These are phyloP conservation scores for Neoarius graeffei DNA, from an alignment of 2,113 vertebrate species.

Conservation along the genomic window DNA sequence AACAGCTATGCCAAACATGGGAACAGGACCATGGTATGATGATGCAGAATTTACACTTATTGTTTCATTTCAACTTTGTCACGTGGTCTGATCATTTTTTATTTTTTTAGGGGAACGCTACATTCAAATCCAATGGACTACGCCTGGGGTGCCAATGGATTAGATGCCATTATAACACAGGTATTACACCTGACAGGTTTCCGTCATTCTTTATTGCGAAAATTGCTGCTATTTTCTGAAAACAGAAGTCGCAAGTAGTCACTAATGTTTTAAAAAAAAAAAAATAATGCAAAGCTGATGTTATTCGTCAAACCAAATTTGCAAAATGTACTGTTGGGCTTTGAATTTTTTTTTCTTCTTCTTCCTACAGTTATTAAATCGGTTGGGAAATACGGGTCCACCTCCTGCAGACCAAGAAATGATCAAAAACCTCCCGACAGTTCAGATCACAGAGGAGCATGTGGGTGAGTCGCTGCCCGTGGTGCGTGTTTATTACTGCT, in stretches of 20 bases:
- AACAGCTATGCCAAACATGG: constrained; percentile 89
- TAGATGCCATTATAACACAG: constrained; percentile 96
- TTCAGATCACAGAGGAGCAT: constrained; percentile 89
- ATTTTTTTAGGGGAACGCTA: constrained; percentile 80
- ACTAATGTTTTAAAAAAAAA: not conserved
- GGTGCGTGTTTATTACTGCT: not conserved
- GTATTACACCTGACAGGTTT: constrained; percentile 60
- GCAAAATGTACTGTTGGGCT: not conserved
- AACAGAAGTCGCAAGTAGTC: too few species aligned
- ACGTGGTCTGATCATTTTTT: not conserved
- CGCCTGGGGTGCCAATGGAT: constrained; percentile 92
- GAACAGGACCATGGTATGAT: constrained; percentile 90
- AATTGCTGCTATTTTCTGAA: not conserved
- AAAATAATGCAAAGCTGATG: not conserved
- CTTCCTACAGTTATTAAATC: constrained; percentile 88
- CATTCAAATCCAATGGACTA: constrained; percentile 98
- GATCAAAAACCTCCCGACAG: constrained; percentile 90
- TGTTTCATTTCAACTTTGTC: not conserved
- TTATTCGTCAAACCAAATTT: not conserved
- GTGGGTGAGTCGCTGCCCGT: constrained; percentile 79
- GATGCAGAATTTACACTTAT: constrained; percentile 47
- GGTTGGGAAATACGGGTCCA: constrained; percentile 97
- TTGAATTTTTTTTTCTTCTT: not conserved
- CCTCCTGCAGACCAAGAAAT: constrained; percentile 94
- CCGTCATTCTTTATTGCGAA: not conserved